A percentile compares a stretch with the other conserved stretches of the same genome.
Conservation (phyloP, 2,113 vertebrate species). For the Ammodytes marinus region DNA sequence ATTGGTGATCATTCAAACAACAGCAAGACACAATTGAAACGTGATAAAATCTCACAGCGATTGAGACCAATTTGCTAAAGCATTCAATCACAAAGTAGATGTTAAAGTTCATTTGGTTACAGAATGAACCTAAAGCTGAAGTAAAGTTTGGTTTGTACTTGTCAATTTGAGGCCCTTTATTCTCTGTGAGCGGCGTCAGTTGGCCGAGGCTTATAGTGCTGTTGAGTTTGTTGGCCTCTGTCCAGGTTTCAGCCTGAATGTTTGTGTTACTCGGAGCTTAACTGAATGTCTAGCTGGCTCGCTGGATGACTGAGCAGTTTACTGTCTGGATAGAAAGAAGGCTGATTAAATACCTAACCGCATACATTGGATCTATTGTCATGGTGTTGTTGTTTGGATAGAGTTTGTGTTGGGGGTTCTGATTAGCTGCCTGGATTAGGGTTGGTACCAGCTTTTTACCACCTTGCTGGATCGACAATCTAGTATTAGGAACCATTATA, state of each 20-base stretch:
- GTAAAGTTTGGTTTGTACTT: conserved; percentile 16
- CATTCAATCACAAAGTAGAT: background rate
- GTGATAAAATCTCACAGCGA: background rate
- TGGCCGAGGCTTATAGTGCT: conserved; percentile 12
- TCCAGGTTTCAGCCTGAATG: conserved; percentile 56
- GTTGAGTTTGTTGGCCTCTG: conserved; percentile 28
- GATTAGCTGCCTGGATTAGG: background rate
- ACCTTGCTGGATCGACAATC: background rate
- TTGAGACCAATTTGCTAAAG: background rate
- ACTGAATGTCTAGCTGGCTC: conserved; percentile 5
- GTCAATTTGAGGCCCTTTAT: conserved; percentile 13
- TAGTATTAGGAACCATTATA: background rate
- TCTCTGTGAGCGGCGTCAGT: conserved; percentile 12
- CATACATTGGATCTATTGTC: conserved; percentile 16
- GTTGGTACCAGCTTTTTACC: background rate
- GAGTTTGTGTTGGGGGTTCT: background rate
- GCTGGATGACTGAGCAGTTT: conserved; percentile 18
- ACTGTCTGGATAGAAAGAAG: conserved; percentile 2
- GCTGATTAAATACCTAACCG: conserved; percentile 29
- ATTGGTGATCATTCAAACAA: background rate
- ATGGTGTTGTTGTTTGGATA: conserved; percentile 17
- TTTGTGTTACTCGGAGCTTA: conserved; percentile 35
- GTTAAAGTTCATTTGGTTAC: background rate
- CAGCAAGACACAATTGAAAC: background rate
- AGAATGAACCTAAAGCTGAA: conserved; percentile 3